A percentile compares a stretch with the other conserved stretches of the same genome.
Evolutionary conservation across 2,797 vertebrate species (phyloP).

Genomic region (Vultur gryphus): DNA sequence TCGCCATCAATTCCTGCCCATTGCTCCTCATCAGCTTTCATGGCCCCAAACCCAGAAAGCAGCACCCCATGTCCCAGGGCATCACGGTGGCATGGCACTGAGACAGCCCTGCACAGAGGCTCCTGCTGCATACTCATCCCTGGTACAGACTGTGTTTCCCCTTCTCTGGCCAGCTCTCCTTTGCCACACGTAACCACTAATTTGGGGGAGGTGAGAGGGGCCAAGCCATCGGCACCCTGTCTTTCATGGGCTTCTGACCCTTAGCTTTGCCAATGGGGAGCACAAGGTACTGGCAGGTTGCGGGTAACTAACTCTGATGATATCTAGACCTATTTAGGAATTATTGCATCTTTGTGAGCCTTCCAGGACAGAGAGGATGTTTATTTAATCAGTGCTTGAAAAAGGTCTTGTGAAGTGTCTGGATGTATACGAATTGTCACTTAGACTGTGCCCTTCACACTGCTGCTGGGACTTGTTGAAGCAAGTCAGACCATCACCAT

Average conservation of each 20-base stretch:
- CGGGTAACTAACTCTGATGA: neutral
- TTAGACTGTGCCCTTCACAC: neutral
- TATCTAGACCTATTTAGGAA: neutral
- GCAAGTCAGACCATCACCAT: neutral
- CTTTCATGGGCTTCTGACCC: neutral
- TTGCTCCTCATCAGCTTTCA: neutral
- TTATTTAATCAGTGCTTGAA: neutral
- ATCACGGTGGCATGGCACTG: rapidly evolving
- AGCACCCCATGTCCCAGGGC: neutral
- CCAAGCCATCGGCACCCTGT: neutral
- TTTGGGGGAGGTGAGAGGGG: neutral
- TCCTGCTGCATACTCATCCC: neutral
- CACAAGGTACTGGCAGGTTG: neutral
- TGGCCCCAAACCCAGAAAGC: neutral
- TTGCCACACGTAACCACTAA: neutral
- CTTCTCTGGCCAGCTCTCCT: neutral
- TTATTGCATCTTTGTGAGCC: neutral
- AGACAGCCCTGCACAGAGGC: neutral
- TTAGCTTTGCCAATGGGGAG: neutral
- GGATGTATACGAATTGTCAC: neutral
- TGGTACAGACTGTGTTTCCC: rapidly evolving
- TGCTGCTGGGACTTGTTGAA: neutral
- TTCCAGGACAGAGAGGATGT: neutral
- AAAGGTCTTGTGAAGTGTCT: neutral
- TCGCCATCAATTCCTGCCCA: neutral